phyloP scores from a whole-genome alignment of 2,888 invertebrate genomes.

The Fragum whitleyi region DNA sequence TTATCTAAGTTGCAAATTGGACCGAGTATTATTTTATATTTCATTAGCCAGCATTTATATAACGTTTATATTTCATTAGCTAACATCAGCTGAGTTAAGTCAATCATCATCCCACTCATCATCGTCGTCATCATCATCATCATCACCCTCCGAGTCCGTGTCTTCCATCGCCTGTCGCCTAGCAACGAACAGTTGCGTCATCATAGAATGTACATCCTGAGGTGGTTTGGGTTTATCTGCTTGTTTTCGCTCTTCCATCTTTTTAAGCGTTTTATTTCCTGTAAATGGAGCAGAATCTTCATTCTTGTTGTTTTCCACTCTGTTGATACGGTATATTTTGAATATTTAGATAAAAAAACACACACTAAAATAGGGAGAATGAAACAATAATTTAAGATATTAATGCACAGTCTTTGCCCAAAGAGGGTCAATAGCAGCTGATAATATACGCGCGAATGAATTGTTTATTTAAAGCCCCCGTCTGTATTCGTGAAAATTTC shows the following conservation, averaged over 20 bases:
- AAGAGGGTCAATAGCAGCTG: no score
- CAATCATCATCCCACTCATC: slow-evolving; percentile 22
- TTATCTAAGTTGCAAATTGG: no score
- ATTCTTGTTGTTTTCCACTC: neutral
- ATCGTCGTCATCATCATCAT: slow-evolving; percentile 20
- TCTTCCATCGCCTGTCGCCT: slow-evolving; percentile 13
- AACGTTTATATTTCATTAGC: no score
- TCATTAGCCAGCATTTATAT: no score
- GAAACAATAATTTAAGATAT: neutral
- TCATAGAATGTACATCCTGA: slow-evolving; percentile 22
- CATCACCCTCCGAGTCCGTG: slow-evolving; percentile 10
- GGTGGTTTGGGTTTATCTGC: slow-evolving; percentile 7
- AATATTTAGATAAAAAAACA: neutral
- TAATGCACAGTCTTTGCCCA: neutral
- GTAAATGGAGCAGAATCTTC: no score
- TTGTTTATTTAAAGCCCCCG: no score
- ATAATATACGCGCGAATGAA: no score
- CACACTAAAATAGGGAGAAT: neutral
- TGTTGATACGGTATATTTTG: neutral
- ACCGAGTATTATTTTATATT: no score
- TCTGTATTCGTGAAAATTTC: no score
- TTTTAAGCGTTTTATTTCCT: slow-evolving; percentile 10
- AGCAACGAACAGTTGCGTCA: slow-evolving; percentile 20
- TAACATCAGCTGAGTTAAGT: neutral
- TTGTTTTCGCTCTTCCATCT: slow-evolving; percentile 23